Percentiles rank a stretch among this genome's conserved stretches.
These are phyloP conservation scores for Amblyornis subalaris DNA, from an alignment of 2,113 vertebrate species.

Conservation along the genomic window DNA sequence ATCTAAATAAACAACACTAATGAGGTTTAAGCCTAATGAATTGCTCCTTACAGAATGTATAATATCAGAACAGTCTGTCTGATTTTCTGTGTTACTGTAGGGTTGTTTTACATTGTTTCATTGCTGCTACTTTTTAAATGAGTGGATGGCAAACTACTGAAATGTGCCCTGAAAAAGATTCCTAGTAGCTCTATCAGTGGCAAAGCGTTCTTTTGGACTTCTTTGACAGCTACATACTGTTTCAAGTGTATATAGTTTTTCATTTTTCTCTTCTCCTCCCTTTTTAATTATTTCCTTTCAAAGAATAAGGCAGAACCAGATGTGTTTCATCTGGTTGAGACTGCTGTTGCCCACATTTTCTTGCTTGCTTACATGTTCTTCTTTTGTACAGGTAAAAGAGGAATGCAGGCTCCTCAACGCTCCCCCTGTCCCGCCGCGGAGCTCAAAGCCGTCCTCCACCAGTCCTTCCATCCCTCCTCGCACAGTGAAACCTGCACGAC, in stretches of 20 bases:
- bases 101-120: not conserved
- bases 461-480: slow-evolving; percentile 80
- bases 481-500: slow-evolving; percentile 79
- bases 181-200: not conserved
- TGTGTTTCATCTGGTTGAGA: not conserved
- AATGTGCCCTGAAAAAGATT: not conserved
- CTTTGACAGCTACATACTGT: not conserved
- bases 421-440: slow-evolving; percentile 92
- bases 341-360: not conserved
- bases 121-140: not conserved
- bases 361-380: slow-evolving; percentile 18
- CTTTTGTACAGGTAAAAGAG: slow-evolving; percentile 86
- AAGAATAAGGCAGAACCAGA: not conserved
- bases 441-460: slow-evolving; percentile 83
- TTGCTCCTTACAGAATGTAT: not conserved
- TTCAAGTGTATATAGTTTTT: not conserved
- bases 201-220: not conserved
- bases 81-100: not conserved
- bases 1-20: not conserved
- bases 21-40: not conserved
- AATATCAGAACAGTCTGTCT: not conserved
- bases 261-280: not conserved
- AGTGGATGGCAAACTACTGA: not conserved
- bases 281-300: slow-evolving; percentile 15
- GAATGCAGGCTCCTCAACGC: slow-evolving; percentile 96